phyloP scores from a whole-genome alignment of 2,113 vertebrate genomes.

The Nothobranchius furzeri region DNA sequence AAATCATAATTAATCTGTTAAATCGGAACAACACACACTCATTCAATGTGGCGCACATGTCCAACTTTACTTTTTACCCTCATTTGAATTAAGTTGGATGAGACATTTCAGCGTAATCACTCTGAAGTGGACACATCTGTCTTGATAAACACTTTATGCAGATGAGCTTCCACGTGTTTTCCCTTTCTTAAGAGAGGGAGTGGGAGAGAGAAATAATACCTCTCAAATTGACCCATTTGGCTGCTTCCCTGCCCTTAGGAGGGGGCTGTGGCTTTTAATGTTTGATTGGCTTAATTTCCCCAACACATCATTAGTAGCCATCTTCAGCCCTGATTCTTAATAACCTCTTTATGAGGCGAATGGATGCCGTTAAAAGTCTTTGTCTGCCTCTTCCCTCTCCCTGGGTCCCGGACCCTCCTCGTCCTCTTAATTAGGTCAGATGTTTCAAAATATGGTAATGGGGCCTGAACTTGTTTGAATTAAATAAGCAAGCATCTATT shows the following conservation, averaged over 20 bases:
- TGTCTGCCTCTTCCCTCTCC: slow-evolving; percentile 74
- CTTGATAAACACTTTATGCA: slow-evolving; percentile 90
- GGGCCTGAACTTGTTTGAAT: slow-evolving; percentile 90
- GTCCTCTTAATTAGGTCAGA: slow-evolving; percentile 97
- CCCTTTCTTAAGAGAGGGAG: slow-evolving; percentile 73
- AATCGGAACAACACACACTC: slow-evolving; percentile 45
- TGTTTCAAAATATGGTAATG: slow-evolving; percentile 99
- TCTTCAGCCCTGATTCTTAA: slow-evolving; percentile 94
- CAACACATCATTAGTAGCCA: slow-evolving; percentile 99
- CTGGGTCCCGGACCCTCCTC: slow-evolving; percentile 65
- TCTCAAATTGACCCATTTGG: slow-evolving; percentile 99
- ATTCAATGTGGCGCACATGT: slow-evolving; percentile 12
- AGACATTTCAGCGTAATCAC: slow-evolving; percentile 82
- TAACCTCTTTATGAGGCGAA: slow-evolving; percentile 99
- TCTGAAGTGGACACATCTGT: slow-evolving; percentile 88
- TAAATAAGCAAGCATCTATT: slow-evolving; percentile 85
- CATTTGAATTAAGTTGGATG: slow-evolving; percentile 47
- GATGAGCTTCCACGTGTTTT: slow-evolving; percentile 90
- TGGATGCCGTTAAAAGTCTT: slow-evolving; percentile 82
- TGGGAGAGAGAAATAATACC: slow-evolving; percentile 89
- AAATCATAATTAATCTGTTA: slow-evolving; percentile 35
- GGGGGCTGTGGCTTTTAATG: slow-evolving; percentile 92
- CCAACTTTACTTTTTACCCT: slow-evolving; percentile 38
- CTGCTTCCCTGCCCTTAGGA: slow-evolving; percentile 98
- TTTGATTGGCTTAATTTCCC: slow-evolving; percentile 99